Percentiles rank a stretch among this genome's conserved stretches.
phyloP scores from a whole-genome alignment of 2,888 invertebrate species.

The Muscina levida region DNA sequence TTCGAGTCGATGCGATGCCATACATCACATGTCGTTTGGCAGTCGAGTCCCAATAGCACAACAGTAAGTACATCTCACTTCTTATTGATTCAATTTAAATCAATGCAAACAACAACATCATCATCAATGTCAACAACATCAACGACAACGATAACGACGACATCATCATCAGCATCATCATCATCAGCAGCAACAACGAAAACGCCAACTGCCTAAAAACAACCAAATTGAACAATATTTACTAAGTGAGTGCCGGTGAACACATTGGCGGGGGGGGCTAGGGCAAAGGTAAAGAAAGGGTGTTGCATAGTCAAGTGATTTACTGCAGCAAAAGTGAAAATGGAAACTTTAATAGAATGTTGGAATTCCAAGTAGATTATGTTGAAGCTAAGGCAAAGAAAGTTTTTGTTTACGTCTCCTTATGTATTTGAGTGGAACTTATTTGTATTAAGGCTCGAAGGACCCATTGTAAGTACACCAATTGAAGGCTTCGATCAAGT shows the following conservation, averaged over 20 bases:
- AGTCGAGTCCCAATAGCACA: constrained; percentile 15
- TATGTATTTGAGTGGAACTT: too few species aligned
- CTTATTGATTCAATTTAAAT: constrained; percentile 66
- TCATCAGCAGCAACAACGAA: constrained; percentile 2
- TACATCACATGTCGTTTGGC: constrained; percentile 32
- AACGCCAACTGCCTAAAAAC: constrained; percentile 30
- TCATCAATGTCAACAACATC: constrained; percentile 15
- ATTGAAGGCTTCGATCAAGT: too few species aligned
- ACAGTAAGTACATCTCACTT: constrained; percentile 20
- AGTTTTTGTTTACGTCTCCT: too few species aligned
- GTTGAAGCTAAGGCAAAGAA: too few species aligned
- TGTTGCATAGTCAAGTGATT: too few species aligned
- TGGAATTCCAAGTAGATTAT: too few species aligned
- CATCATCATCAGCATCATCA: not conserved
- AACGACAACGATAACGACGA: not conserved
- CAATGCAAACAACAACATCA: constrained; percentile 58
- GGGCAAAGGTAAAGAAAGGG: too few species aligned
- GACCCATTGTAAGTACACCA: too few species aligned
- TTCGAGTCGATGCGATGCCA: not conserved
- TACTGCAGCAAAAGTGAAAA: not conserved
- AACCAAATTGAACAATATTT: constrained; percentile 29
- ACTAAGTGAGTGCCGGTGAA: not conserved
- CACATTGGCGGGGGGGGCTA: not conserved
- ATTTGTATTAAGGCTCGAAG: too few species aligned
- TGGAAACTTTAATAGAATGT: not conserved